A percentile compares a stretch with the other conserved stretches of the same genome.
Evolutionary conservation across 2,888 invertebrate species (phyloP).

Genomic region (Melipona beecheii): DNA sequence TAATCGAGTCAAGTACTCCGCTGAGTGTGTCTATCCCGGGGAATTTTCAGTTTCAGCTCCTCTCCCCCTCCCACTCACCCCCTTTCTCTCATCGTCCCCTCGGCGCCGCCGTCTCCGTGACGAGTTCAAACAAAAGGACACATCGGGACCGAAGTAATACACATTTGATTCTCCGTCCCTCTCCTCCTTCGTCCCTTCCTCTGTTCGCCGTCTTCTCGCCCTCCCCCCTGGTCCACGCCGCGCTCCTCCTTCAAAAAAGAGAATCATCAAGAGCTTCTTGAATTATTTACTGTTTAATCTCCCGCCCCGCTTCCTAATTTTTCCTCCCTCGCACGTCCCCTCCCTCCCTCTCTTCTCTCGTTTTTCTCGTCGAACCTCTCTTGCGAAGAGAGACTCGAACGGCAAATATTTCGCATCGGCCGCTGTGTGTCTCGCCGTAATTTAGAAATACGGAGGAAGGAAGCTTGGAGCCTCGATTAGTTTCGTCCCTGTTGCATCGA

Average conservation of each 20-base stretch:
- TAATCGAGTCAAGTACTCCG: constrained; percentile 71
- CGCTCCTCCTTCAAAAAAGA: constrained; percentile 29
- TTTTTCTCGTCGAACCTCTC: not conserved
- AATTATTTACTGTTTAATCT: constrained; percentile 36
- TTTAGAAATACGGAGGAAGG: no score
- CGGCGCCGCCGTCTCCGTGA: constrained; percentile 2
- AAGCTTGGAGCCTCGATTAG: no score
- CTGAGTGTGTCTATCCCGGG: constrained; percentile 64
- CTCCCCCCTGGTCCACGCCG: not conserved
- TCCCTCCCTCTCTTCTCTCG: no score
- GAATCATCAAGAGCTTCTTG: constrained; percentile 42
- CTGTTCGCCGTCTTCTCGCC: not conserved
- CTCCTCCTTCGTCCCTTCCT: not conserved
- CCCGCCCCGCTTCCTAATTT: not conserved
- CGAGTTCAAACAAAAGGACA: constrained; percentile 50
- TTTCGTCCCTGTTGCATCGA: no score
- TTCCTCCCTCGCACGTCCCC: not conserved
- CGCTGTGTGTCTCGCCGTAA: no score
- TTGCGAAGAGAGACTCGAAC: no score
- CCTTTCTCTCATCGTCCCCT: not conserved
- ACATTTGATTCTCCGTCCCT: constrained; percentile 40
- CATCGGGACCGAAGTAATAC: constrained; percentile 9
- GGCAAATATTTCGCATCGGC: not conserved
- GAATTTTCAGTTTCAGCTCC: constrained; percentile 52
- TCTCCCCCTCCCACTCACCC: not conserved